phyloP scores from a whole-genome alignment of 2,888 invertebrate species.

The Caenorhabditis plicata region DNA sequence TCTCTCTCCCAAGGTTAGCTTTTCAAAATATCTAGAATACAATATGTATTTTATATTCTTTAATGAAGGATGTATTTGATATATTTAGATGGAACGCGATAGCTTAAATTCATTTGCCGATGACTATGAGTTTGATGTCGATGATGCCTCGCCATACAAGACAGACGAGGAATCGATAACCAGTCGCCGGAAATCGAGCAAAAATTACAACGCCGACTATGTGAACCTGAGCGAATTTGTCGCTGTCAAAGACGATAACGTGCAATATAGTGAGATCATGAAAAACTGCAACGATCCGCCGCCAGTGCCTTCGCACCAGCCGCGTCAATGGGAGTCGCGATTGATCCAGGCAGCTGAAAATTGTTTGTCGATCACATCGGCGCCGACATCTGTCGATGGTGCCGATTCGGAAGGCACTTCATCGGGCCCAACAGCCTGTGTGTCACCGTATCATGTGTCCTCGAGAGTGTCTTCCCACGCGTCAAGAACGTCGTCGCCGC shows the following conservation, averaged over 20 bases:
- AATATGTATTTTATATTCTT: too few relatives aligned
- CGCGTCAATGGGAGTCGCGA: constrained; percentile 43
- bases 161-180: constrained; percentile 22
- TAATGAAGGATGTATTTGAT: not conserved
- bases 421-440: constrained; percentile 11
- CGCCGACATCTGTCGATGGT: too few relatives aligned
- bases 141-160: constrained; percentile 57
- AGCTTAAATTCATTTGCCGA: constrained; percentile 56
- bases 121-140: constrained; percentile 59
- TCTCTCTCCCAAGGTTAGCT: too few relatives aligned
- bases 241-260: constrained; percentile 51
- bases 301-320: constrained; percentile 44
- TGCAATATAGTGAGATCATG: constrained; percentile 53
- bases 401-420: constrained; percentile 33
- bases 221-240: constrained; percentile 59
- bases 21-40: too few relatives aligned
- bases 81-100: constrained; percentile 54
- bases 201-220: constrained; percentile 45
- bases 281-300: constrained; percentile 39
- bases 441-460: constrained; percentile 39
- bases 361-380: constrained; percentile 41
- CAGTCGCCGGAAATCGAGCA: not conserved
- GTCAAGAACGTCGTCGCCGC: constrained; percentile 27
- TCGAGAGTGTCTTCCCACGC: constrained; percentile 16
- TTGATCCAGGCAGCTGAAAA: constrained; percentile 55